Base-by-base conservation (phyloP, 2,797 vertebrate species). In the Odontamblyopus rebecca region DNA sequence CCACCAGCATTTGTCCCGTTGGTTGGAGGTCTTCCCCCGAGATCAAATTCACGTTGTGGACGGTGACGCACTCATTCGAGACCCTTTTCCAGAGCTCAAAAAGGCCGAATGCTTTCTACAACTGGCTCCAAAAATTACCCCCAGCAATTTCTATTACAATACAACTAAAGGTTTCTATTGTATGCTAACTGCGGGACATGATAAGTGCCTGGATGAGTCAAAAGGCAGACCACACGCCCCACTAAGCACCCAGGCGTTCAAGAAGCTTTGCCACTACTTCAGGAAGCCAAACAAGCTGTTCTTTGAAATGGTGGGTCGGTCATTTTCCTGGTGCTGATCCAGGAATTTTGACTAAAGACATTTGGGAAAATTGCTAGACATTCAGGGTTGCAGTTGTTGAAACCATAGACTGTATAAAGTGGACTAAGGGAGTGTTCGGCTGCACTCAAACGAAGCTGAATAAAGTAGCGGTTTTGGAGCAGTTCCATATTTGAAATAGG, bases 131-230 rank as follows among this genome's bases (percentile, higher is more conserved):
- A 88, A 81, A 67, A 93, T 96, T 69, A 89, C 85, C 70, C 86
- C 91, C 0, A 72, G 79, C 76, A 95, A 95, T 85, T 95, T 96
- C 85, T 95, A 95, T 84, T 96, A 94, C 88, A 96, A 96, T 82
- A 81, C 85, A 80, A 95, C 95, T 59, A 95, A 95, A 73, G 95
- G 95, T 62, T 96, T 96, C 91, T 95, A 94, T 89, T 96, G 95
- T 85, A 90, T 95, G 72, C 85, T 91, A 60, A 90, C 93, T 0
- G 90, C 85, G 0, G 94, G 94, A 70, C 93, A 90, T 0, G 93
- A 94, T 76, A 94, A 93, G 83, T 96, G 95, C 84, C 91, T 96
- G 85, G 94, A 95, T 51, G 91, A 93, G 68, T 96, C 95, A 1
- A 96, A 96, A 81, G 95, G 95, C 35, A 84, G 95, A 11, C 94